These are phyloP conservation scores for Napeogenes inachia DNA, from an alignment of 2,888 invertebrate species.

Conservation along the genomic window DNA sequence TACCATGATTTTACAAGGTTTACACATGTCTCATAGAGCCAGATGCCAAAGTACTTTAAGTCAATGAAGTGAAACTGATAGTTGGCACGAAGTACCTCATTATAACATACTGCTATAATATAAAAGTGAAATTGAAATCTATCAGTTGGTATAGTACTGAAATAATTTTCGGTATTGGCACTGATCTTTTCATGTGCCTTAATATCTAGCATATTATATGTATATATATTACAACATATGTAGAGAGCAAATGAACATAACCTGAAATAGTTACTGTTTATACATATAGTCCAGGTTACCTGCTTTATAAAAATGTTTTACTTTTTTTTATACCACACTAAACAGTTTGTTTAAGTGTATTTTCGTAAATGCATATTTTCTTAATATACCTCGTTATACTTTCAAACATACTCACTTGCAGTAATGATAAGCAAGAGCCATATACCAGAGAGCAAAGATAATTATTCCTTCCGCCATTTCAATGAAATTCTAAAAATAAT, in stretches of 20 bases:
- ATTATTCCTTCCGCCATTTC: constrained; percentile 46
- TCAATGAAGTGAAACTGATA: constrained; percentile 13
- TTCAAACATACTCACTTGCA: constrained; percentile 45
- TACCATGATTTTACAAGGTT: not conserved
- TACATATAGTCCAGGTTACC: too few relatives aligned
- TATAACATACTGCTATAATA: too few relatives aligned
- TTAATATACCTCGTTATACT: not conserved
- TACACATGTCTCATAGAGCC: not conserved
- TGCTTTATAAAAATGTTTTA: not conserved
- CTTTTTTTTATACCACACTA: not conserved
- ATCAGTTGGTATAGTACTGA: too few relatives aligned
- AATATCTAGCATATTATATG: too few relatives aligned
- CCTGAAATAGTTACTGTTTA: too few relatives aligned
- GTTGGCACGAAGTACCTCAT: constrained; percentile 7
- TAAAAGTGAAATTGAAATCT: too few relatives aligned
- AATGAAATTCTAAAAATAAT: not conserved
- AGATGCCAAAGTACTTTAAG: constrained; percentile 7
- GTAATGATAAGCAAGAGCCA: constrained; percentile 52
- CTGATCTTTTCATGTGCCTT: too few relatives aligned
- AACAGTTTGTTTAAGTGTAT: not conserved
- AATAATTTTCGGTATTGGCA: too few relatives aligned
- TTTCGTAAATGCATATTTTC: constrained; percentile 5
- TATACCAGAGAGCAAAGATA: constrained; percentile 60
- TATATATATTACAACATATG: too few relatives aligned
- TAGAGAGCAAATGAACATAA: too few relatives aligned